Conservation (phyloP, 2,113 vertebrate genomes). For the Zosterops hypoxanthus region DNA sequence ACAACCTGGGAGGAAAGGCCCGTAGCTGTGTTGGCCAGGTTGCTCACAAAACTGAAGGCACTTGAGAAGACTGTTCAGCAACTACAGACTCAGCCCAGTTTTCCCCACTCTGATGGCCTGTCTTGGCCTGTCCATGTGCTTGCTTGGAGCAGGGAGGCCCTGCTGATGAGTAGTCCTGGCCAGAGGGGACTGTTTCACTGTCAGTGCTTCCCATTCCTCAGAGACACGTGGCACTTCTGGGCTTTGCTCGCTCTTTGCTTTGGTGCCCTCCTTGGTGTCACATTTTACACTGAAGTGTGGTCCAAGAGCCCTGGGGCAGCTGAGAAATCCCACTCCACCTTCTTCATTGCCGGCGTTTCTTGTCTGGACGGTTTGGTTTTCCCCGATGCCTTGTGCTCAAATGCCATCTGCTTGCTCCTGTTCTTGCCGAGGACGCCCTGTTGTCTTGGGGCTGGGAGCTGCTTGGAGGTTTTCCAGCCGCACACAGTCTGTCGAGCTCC, state of each 20-base stretch:
- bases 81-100: slow-evolving; percentile 2
- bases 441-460: not conserved
- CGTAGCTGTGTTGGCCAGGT: not conserved
- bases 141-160: not conserved
- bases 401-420: slow-evolving; percentile 44
- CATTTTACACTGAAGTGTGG: not conserved
- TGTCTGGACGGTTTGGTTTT: not conserved
- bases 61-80: slow-evolving; percentile 40
- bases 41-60: not conserved
- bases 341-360: not conserved
- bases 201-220: not conserved
- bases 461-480: slow-evolving; percentile 36
- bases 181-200: not conserved
- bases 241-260: slow-evolving; percentile 46
- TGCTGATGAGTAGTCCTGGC: not conserved
- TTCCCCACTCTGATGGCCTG: not conserved
- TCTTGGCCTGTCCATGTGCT: not conserved
- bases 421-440: not conserved
- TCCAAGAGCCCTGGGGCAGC: not conserved
- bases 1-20: not conserved
- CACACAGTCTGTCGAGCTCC: slow-evolving; percentile 8
- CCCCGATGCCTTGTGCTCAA: slow-evolving; percentile 14
- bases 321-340: not conserved
- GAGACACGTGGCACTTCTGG: not conserved
- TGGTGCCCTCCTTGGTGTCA: not conserved